Percentiles rank a stretch among this genome's conserved stretches.
These are phyloP conservation scores for Scytalopus superciliaris DNA, from an alignment of 2,113 vertebrate species.

Conservation along the genomic window DNA sequence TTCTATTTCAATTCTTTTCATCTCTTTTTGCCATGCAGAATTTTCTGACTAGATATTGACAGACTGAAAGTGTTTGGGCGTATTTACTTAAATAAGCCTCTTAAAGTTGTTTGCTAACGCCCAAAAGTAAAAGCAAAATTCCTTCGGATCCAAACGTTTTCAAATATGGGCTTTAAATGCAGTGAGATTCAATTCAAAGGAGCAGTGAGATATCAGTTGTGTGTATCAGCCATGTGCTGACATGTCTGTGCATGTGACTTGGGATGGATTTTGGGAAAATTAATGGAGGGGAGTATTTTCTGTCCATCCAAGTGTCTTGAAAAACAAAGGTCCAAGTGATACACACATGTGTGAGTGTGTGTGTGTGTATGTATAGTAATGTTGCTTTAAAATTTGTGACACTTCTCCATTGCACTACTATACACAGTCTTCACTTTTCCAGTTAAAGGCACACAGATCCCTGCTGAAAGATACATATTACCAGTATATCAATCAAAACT, in stretches of 20 bases:
- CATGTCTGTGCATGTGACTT: not conserved
- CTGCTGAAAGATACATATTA: not conserved
- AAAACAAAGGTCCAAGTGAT: not conserved
- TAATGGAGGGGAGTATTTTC: not conserved
- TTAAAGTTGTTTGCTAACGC: conserved; percentile 71
- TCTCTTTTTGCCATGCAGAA: conserved; percentile 75
- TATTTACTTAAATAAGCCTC: conserved; percentile 78
- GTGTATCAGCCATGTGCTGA: not conserved
- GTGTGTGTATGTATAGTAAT: fast-evolving
- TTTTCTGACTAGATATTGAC: conserved; percentile 80
- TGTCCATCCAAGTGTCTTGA: not conserved
- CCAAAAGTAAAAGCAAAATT: conserved; percentile 63
- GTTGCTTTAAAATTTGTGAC: fast-evolving
- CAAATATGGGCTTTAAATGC: not conserved
- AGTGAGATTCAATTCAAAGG: not conserved
- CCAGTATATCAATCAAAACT: not conserved
- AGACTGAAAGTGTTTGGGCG: conserved; percentile 72
- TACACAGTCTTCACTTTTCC: not conserved
- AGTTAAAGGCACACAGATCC: not conserved
- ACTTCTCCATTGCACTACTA: not conserved
- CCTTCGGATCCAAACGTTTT: conserved; percentile 10
- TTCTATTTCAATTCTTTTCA: conserved; percentile 78
- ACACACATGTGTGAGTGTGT: fast-evolving
- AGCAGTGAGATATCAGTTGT: not conserved
- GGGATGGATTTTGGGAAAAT: not conserved